Evolutionary conservation across 2,797 vertebrate genomes (phyloP).

Genomic region (Odontamblyopus rebecca): DNA sequence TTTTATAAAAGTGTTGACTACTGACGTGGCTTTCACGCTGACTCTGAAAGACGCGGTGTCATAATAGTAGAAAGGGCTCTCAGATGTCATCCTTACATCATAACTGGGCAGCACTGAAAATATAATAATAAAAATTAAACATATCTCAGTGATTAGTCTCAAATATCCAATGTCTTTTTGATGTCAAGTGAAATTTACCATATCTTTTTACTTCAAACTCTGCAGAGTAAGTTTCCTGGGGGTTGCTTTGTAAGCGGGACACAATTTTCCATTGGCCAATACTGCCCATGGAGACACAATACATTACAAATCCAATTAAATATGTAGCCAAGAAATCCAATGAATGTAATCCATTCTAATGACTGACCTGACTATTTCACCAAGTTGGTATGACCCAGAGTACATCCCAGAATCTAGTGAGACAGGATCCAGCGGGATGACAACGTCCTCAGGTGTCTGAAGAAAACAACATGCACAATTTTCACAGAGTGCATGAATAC

Average conservation of each 20-base stretch:
- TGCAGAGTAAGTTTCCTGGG: conserved; percentile 70
- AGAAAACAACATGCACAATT: conserved; percentile 3
- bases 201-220: conserved; percentile 90
- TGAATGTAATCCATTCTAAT: neutral
- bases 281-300: conserved; percentile 52
- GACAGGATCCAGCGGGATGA: conserved; percentile 44
- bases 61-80: conserved; percentile 60
- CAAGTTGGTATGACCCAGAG: conserved; percentile 52
- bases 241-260: conserved; percentile 72
- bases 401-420: conserved; percentile 50
- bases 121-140: neutral
- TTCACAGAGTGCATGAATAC: no score
- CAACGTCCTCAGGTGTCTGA: conserved; percentile 68
- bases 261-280: conserved; percentile 80
- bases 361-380: conserved; percentile 66
- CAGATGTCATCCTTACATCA: conserved; percentile 61
- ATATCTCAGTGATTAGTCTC: neutral
- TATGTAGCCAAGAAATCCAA: neutral
- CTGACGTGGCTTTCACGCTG: conserved; percentile 70
- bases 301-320: no score
- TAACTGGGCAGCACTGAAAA: conserved; percentile 75
- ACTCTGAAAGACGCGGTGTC: conserved; percentile 42
- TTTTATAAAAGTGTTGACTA: neutral
- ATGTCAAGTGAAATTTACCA: conserved; percentile 64
- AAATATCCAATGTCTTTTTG: neutral